Base-by-base conservation (phyloP, 2,797 vertebrate genomes). In the Hypotaenidia okinawae region DNA sequence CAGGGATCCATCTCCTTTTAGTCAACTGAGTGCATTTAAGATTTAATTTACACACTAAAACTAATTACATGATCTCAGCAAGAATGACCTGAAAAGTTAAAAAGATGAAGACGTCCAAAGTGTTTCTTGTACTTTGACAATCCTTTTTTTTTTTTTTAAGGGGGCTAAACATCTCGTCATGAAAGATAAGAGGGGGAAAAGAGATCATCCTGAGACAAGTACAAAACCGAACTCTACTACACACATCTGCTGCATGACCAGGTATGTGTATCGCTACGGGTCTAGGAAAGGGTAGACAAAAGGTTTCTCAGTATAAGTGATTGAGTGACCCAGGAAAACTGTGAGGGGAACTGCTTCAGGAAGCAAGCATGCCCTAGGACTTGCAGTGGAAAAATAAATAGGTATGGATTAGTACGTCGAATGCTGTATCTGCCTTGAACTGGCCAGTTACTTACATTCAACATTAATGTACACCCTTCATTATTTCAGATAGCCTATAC, bases 21-120 rank as follows among this genome's bases (percentile, higher is more conserved):
- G 96, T 96, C 81, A 89, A 97, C 88, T 37, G 97, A 98, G 97
- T 97, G 97, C 97, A 98, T 97, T 97, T 95, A 93, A 93, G 94
- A 94, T 93, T 94, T 93, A 97, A 96, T 95, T 97, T 97, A 98
- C 83, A 97, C 94, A 96, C 91, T 96, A 95, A 96, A 97, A 97
- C 91, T 95, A 96, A 96, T 94, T 94, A 91, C 88, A 93, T 92
- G 93, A 92, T 88, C 79, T 95, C 84, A 93, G 82, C 77, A 81
- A 95, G 80, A 90, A 69, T 81, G 87, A 95, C 90, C 95, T 87
- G 67, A 92, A 96, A 96, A 94, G 77, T 87, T 96, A 96, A 90
- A 90, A 95, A 95, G 94, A 90, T 84, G 76, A 96, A 92, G 63
- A 94, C 66, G 89, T 97, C 87, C 89, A 85, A 89, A 41, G 84